Conservation (phyloP, 2,888 invertebrate genomes). For the Parnassius glacialis region DNA sequence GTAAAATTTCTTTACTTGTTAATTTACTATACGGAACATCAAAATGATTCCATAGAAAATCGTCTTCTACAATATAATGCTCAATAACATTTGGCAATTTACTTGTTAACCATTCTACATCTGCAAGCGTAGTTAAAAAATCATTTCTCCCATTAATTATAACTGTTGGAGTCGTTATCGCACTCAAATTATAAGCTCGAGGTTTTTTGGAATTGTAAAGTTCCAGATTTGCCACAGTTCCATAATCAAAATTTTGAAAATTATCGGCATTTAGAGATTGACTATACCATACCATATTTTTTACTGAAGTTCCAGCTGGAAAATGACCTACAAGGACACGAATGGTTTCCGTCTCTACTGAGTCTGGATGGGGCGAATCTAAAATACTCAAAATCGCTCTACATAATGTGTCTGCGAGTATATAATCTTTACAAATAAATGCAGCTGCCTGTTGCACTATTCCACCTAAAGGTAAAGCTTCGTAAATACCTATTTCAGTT, state of each 20-base stretch:
- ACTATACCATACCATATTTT: slow-evolving; percentile 56
- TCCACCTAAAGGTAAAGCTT: background rate
- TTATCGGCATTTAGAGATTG: slow-evolving; percentile 45
- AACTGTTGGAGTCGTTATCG: slow-evolving; percentile 42
- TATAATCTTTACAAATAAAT: slow-evolving; percentile 1
- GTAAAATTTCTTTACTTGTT: slow-evolving; percentile 4
- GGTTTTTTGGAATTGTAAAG: slow-evolving; percentile 49
- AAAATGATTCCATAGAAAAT: slow-evolving; percentile 43
- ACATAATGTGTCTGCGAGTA: slow-evolving; percentile 7
- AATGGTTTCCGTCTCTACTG: slow-evolving; percentile 3
- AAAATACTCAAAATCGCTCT: background rate
- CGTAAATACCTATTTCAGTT: slow-evolving; percentile 18
- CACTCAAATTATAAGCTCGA: slow-evolving; percentile 40
- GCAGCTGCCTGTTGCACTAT: background rate
- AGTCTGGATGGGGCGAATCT: slow-evolving; percentile 18
- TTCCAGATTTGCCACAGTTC: slow-evolving; percentile 44
- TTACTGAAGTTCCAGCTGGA: slow-evolving; percentile 55
- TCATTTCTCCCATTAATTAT: slow-evolving; percentile 62
- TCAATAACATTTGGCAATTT: slow-evolving; percentile 80
- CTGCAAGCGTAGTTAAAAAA: slow-evolving; percentile 82
- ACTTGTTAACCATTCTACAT: slow-evolving; percentile 74
- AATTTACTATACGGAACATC: slow-evolving; percentile 46
- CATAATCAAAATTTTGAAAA: slow-evolving; percentile 32
- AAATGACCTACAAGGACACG: slow-evolving; percentile 46
- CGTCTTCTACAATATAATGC: slow-evolving; percentile 76